Evolutionary conservation across 1,140 invertebrate species (phyloP).

Genomic region (Epicauta chinensis): DNA sequence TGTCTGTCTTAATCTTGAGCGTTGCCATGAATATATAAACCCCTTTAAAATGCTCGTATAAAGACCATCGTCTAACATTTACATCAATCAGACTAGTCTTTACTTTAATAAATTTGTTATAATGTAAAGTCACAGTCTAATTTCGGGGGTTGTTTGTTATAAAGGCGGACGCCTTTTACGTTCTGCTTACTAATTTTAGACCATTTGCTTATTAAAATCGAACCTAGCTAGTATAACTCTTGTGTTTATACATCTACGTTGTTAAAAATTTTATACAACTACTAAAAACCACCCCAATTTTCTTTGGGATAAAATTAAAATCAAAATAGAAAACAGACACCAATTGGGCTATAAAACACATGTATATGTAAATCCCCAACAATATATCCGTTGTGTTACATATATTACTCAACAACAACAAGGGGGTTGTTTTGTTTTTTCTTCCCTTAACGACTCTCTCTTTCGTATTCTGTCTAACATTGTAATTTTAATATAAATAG

Average conservation of each 20-base stretch:
- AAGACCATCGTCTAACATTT: slow-evolving; percentile 17
- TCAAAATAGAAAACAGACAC: slow-evolving; percentile 35
- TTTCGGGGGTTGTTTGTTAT: slow-evolving; percentile 19
- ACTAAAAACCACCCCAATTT: no score
- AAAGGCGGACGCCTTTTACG: slow-evolving; percentile 22
- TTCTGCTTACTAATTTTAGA: slow-evolving; percentile 26
- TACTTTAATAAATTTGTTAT: background rate
- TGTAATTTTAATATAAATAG: no score
- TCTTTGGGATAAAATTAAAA: slow-evolving; percentile 33
- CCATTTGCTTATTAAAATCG: slow-evolving; percentile 30
- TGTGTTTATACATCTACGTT: no score
- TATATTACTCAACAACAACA: no score
- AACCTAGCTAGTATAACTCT: slow-evolving; percentile 1
- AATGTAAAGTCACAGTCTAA: slow-evolving; percentile 14
- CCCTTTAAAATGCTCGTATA: slow-evolving; percentile 12
- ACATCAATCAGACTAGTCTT: slow-evolving; percentile 12
- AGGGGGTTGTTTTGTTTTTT: no score
- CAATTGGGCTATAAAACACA: slow-evolving; percentile 40
- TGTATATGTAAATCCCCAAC: slow-evolving; percentile 38
- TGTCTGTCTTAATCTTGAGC: slow-evolving; percentile 36
- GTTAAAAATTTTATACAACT: no score
- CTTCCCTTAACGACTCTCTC: no score
- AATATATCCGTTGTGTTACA: no score
- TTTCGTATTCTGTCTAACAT: no score
- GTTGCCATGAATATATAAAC: slow-evolving; percentile 37